phyloP scores from a whole-genome alignment of 2,888 invertebrate species.

The Trachelus troglodyta region DNA sequence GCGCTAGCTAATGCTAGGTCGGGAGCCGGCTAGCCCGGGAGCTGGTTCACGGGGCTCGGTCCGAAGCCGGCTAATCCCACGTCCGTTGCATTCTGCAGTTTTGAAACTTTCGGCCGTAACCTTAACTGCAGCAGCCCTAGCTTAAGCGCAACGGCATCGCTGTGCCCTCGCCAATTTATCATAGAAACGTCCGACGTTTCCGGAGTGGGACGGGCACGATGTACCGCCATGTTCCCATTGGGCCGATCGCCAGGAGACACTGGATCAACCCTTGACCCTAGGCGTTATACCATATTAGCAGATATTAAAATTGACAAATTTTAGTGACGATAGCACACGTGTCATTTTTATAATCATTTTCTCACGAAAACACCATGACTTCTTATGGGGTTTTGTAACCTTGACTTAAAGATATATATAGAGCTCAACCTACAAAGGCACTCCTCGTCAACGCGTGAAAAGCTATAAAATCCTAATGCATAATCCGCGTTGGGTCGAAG shows the following conservation, averaged over 20 bases:
- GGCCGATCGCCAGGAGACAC: not conserved
- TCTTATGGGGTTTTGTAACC: too few relatives aligned
- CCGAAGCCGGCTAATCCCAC: constrained; percentile 56
- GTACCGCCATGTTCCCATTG: not conserved
- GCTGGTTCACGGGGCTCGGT: not conserved
- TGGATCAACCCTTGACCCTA: not conserved
- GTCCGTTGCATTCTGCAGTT: constrained; percentile 61
- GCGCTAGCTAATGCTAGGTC: constrained; percentile 3
- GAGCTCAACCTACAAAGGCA: not conserved
- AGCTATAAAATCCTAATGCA: not conserved
- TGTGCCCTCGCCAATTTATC: constrained; percentile 46
- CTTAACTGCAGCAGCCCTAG: constrained; percentile 38
- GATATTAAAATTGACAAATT: not conserved
- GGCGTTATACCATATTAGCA: not conserved
- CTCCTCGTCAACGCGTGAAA: not conserved
- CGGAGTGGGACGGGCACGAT: not conserved
- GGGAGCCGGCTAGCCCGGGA: not conserved
- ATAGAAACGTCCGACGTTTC: constrained; percentile 35
- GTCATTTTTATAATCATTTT: too few relatives aligned
- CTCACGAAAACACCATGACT: too few relatives aligned
- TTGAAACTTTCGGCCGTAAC: constrained; percentile 60
- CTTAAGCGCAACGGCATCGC: constrained; percentile 48
- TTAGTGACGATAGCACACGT: not conserved
- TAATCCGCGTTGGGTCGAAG: not conserved
- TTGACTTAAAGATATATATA: not conserved